Percentiles rank a stretch among this genome's conserved stretches.
Evolutionary conservation across 2,797 vertebrate genomes (phyloP).

Genomic region (Remorina albescens): DNA sequence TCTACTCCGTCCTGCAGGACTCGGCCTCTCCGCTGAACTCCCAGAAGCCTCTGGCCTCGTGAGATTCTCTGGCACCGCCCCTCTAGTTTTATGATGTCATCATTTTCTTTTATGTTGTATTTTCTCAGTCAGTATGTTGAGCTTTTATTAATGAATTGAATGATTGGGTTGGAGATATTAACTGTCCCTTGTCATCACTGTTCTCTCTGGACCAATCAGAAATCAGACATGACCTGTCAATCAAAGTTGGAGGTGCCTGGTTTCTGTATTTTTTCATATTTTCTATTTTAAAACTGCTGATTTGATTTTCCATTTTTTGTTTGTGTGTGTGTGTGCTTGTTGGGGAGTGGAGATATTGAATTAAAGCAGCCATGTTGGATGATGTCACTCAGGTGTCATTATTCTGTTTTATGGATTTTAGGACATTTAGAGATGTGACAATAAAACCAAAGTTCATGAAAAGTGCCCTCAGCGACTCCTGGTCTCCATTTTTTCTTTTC

Average conservation of each 20-base stretch:
- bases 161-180: slow-evolving; percentile 19
- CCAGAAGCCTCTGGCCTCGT: slow-evolving; percentile 74
- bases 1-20: slow-evolving; percentile 60
- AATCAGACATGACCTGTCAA: slow-evolving; percentile 24
- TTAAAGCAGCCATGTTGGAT: slow-evolving; percentile 34
- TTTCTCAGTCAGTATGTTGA: neutral
- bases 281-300: slow-evolving; percentile 19
- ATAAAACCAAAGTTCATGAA: slow-evolving; percentile 68
- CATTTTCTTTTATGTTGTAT: slow-evolving; percentile 6
- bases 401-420: slow-evolving; percentile 38
- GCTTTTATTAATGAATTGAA: slow-evolving; percentile 22
- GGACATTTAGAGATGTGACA: slow-evolving; percentile 41
- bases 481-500: too few relatives aligned
- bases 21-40: slow-evolving; percentile 59
- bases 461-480: too few relatives aligned
- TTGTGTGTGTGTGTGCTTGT: neutral
- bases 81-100: slow-evolving; percentile 26
- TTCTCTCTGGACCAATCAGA: slow-evolving; percentile 58
- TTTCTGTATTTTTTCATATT: neutral
- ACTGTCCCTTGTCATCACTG: slow-evolving; percentile 7
- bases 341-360: slow-evolving; percentile 3
- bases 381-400: slow-evolving; percentile 37
- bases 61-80: slow-evolving; percentile 41
- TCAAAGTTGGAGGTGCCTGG: slow-evolving; percentile 14
- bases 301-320: slow-evolving; percentile 7